Base-by-base conservation (phyloP, 2,113 vertebrate species). In the Ranitomeya imitator region DNA sequence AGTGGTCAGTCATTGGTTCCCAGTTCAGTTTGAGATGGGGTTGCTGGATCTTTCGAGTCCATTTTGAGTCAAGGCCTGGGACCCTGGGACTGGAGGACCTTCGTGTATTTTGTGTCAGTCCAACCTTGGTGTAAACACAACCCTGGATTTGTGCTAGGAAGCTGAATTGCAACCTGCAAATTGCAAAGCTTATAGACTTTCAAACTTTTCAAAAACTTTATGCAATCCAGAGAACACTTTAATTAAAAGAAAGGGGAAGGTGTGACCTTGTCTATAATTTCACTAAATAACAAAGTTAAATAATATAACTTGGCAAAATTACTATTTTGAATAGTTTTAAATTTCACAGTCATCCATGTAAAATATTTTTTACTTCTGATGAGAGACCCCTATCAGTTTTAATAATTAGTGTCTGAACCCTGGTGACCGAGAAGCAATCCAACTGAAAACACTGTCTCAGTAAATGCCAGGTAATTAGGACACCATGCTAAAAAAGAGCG, bases 391-490 rank as follows among this genome's bases (percentile, higher is more conserved):
- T 8, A 45, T 67, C 63, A 52, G 54, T 83, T 54, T 54, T 21
- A 83, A 65, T 14, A 9, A 69, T 69, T 67, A 21, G 14, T 69
- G 37, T 16, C 59, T 83, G 59, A 21, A 23, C 54, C 6, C 12
- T 54, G 21, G 21, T 69, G 81, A 18, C 81, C 16, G 4, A 52
- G 16, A 65, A 37, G 80, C 37, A 37, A 23, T 23, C 37, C 19
- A 23, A 26, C 61, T 23, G 16, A 61, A 16, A 45, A 61, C 19
- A 52, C 37, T 15, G 61, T 1, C 31, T 54, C 57, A 23, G 26
- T 83, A 73, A 45, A 54, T 88, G 71, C 69, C 80, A 83, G 69
- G 69, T 83, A 77, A 88, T 88, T 88, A 88, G 71, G 86, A 83
- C 37, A 77, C 79, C 71, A 74, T 54, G 59, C 55, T 83, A 83